phyloP scores from a whole-genome alignment of 2,113 vertebrate genomes.

The Aspiorhynchus laticeps region DNA sequence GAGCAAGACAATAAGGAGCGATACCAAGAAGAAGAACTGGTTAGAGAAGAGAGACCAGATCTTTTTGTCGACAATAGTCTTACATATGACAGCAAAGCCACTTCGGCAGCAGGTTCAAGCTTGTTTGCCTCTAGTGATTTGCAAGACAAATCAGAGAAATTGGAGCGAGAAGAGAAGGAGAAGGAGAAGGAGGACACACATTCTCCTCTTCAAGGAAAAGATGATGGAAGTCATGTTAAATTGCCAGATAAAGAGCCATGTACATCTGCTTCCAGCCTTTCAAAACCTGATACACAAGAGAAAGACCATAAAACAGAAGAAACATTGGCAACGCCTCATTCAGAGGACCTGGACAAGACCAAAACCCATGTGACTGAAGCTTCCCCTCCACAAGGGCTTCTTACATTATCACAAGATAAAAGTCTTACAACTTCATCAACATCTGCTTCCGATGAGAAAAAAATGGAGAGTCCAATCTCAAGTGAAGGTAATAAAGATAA shows the following conservation, averaged over 20 bases:
- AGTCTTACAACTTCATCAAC: conserved; percentile 52
- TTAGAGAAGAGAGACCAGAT: conserved; percentile 81
- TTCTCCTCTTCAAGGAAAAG: conserved; percentile 11
- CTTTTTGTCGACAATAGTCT: conserved; percentile 82
- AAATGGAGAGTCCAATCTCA: conserved; percentile 60
- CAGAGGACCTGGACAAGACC: conserved; percentile 49
- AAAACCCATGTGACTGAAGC: conserved; percentile 24
- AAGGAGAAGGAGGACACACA: conserved; percentile 48
- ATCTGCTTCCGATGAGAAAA: conserved; percentile 47
- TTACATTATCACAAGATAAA: conserved; percentile 64
- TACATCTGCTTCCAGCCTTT: conserved; percentile 21
- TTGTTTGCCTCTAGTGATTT: conserved; percentile 66
- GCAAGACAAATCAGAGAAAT: conserved; percentile 73
- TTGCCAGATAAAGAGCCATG: conserved; percentile 31
- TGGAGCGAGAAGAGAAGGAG: conserved; percentile 66
- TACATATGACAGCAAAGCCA: conserved; percentile 77
- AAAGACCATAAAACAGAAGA: conserved; percentile 52
- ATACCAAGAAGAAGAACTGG: conserved; percentile 72
- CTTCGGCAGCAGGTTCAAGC: conserved; percentile 58
- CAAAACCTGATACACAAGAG: conserved; percentile 50
- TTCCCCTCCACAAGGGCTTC: conserved; percentile 54
- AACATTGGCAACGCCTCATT: conserved; percentile 34
- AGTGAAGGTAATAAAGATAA: conserved; percentile 60
- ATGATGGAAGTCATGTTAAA: conserved; percentile 30
- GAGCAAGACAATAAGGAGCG: conserved; percentile 65